These are phyloP conservation scores for Ethmia dodecea DNA, from an alignment of 2,888 invertebrate genomes.

Conservation along the genomic window DNA sequence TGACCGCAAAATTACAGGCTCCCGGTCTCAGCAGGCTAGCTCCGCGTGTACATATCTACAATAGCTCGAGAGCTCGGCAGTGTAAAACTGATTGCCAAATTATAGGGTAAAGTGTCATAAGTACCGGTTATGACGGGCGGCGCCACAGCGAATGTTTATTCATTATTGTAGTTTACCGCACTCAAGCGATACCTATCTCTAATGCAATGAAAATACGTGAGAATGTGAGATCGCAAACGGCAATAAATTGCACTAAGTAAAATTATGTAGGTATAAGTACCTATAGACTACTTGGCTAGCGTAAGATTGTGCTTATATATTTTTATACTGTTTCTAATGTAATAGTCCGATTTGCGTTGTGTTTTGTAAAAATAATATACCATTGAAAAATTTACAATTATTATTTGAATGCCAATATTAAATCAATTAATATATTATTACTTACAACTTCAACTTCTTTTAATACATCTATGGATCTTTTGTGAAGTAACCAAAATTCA, in stretches of 20 bases:
- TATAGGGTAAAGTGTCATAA: slow-evolving; percentile 68
- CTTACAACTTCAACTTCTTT: too few relatives aligned
- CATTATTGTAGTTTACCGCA: slow-evolving; percentile 43
- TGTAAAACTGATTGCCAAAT: slow-evolving; percentile 63
- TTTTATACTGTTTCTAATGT: too few relatives aligned
- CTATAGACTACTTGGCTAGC: too few relatives aligned
- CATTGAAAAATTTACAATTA: too few relatives aligned
- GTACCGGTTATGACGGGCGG: slow-evolving; percentile 39
- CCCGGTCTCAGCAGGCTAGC: slow-evolving; percentile 50
- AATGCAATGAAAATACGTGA: slow-evolving; percentile 25
- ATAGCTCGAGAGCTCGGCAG: slow-evolving; percentile 41
- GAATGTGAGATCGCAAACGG: slow-evolving; percentile 24
- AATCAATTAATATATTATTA: too few relatives aligned
- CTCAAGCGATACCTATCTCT: slow-evolving; percentile 27
- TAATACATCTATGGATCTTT: too few relatives aligned
- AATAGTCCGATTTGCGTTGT: too few relatives aligned
- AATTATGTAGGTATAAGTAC: slow-evolving; percentile 1
- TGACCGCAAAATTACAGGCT: slow-evolving; percentile 69
- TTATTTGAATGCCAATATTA: too few relatives aligned
- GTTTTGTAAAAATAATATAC: too few relatives aligned
- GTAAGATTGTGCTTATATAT: too few relatives aligned
- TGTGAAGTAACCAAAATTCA: slow-evolving; percentile 7
- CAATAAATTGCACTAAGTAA: slow-evolving; percentile 19
- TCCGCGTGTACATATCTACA: slow-evolving; percentile 31
- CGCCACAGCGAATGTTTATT: slow-evolving; percentile 33